phyloP scores from a whole-genome alignment of 2,888 invertebrate genomes.

The Eugnorisma glareosa region DNA sequence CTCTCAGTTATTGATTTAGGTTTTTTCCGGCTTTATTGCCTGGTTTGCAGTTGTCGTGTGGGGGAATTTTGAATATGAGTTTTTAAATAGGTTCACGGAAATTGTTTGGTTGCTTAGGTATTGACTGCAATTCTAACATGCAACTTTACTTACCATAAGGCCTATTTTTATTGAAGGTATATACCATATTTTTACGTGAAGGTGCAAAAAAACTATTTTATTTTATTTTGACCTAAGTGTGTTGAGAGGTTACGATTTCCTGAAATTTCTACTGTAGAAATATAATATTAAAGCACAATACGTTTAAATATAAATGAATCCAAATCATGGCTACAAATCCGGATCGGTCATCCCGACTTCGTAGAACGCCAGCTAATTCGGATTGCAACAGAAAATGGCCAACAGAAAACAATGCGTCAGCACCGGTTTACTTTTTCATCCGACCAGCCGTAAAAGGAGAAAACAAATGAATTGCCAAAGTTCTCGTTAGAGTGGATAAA shows the following conservation, averaged over 20 bases:
- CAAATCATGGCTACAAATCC: neutral
- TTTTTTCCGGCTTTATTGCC: constrained; percentile 51
- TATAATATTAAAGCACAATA: neutral
- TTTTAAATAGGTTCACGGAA: neutral
- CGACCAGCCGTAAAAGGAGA: constrained; percentile 67
- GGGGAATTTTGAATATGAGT: neutral
- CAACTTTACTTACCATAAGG: neutral
- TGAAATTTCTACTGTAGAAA: neutral
- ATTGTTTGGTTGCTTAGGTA: neutral
- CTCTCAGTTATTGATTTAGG: constrained; percentile 65
- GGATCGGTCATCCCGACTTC: constrained; percentile 7
- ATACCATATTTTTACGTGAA: neutral
- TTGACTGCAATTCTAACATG: neutral
- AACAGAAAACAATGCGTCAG: constrained; percentile 68
- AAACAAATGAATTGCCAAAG: constrained; percentile 78
- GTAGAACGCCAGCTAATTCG: constrained; percentile 33
- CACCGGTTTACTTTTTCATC: constrained; percentile 69
- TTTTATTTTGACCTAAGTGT: neutral
- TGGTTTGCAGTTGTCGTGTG: constrained; percentile 13
- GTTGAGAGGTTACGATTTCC: neutral
- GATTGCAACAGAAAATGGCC: constrained; percentile 44
- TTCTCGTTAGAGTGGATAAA: constrained; percentile 74
- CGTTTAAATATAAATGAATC: neutral
- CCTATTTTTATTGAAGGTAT: neutral
- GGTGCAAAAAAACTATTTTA: neutral